phyloP scores from a whole-genome alignment of 1,140 invertebrate species.

The Mizuhopecten yessoensis region DNA sequence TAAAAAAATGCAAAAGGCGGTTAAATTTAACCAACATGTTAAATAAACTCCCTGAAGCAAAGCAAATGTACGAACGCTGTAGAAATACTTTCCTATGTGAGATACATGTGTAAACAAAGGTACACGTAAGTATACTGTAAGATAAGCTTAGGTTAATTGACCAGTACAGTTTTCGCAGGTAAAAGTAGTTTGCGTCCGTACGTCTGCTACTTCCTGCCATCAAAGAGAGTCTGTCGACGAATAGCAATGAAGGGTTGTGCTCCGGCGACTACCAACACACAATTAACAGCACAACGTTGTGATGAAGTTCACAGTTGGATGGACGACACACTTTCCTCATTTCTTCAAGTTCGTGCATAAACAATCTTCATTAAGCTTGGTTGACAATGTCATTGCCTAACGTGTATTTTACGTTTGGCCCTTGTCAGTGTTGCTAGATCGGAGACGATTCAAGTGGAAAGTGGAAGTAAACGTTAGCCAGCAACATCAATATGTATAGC shows the following conservation, averaged over 20 bases:
- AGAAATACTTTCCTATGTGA: too few relatives aligned
- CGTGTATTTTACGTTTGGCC: not conserved
- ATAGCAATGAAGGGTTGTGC: not conserved
- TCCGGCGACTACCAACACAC: not conserved
- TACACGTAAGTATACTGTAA: too few relatives aligned
- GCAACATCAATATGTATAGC: not conserved
- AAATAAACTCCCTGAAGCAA: too few relatives aligned
- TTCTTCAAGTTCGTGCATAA: not conserved
- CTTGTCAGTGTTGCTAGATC: not conserved
- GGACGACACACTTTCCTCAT: slow-evolving; percentile 5
- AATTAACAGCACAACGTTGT: not conserved
- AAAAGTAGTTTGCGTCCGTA: not conserved
- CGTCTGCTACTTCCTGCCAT: not conserved
- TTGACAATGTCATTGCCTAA: not conserved
- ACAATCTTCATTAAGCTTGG: not conserved
- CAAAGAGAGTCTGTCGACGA: not conserved
- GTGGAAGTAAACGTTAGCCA: not conserved
- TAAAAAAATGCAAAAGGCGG: too few relatives aligned
- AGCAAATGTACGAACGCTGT: too few relatives aligned
- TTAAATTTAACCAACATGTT: too few relatives aligned
- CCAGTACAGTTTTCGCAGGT: not conserved
- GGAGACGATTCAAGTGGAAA: not conserved
- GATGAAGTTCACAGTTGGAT: not conserved
- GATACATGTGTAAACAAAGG: too few relatives aligned
- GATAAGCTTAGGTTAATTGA: not conserved